These are phyloP conservation scores for Philereme vetulata DNA, from an alignment of 2,888 invertebrate genomes.

Conservation along the genomic window DNA sequence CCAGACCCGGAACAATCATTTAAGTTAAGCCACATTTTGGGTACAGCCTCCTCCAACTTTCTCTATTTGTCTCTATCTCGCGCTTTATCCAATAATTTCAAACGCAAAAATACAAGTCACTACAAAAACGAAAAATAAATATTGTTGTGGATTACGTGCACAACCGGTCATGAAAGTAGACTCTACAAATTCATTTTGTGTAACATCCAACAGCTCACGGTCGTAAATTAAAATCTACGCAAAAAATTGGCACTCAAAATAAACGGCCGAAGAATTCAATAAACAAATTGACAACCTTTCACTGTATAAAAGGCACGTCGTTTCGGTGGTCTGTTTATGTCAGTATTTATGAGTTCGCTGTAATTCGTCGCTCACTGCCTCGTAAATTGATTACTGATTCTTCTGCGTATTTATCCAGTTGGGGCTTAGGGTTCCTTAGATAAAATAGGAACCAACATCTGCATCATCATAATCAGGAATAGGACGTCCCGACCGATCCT, in stretches of 20 bases:
- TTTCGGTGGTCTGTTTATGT: constrained; percentile 39
- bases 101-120: too few species aligned
- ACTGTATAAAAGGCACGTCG: constrained; percentile 30
- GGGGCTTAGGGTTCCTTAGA: constrained; percentile 29
- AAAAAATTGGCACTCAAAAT: neutral
- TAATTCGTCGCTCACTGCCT: constrained; percentile 38
- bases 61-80: too few species aligned
- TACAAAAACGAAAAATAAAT: too few species aligned
- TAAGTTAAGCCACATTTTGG: too few species aligned
- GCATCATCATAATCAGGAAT: too few species aligned
- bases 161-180: too few species aligned
- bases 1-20: too few species aligned
- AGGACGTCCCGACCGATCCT: too few species aligned
- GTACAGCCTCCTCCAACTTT: too few species aligned
- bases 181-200: too few species aligned
- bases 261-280: constrained; percentile 14
- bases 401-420: constrained; percentile 43
- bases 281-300: constrained; percentile 28
- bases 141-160: too few species aligned
- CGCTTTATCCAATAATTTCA: too few species aligned
- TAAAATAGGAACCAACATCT: constrained; percentile 1
- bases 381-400: constrained; percentile 48
- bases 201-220: neutral
- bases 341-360: constrained; percentile 48
- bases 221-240: neutral